A percentile compares a stretch with the other conserved stretches of the same genome.
These are phyloP conservation scores for Melipona quadrifasciata DNA, from an alignment of 1,140 invertebrate genomes.

Conservation along the genomic window DNA sequence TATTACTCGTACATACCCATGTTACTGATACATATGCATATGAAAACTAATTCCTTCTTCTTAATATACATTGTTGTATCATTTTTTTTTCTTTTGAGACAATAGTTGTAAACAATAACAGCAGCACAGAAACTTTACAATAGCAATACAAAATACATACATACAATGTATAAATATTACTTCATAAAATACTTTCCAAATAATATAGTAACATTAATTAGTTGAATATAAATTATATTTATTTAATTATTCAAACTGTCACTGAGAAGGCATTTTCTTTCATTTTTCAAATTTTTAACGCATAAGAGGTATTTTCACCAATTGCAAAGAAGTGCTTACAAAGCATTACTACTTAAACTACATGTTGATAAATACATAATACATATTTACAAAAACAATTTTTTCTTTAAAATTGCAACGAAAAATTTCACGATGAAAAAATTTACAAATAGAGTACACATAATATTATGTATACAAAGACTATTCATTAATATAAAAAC, in stretches of 20 bases:
- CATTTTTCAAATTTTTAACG: neutral
- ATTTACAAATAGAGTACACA: conserved; percentile 18
- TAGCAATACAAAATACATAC: conserved; percentile 16
- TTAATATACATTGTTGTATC: neutral
- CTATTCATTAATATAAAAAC: conserved; percentile 14
- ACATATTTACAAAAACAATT: conserved; percentile 29
- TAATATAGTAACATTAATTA: neutral
- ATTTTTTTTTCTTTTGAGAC: neutral
- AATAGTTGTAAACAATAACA: neutral
- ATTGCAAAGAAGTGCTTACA: neutral
- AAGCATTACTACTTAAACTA: conserved; percentile 2
- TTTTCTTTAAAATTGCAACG: conserved; percentile 46
- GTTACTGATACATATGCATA: neutral
- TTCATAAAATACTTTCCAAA: neutral
- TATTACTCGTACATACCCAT: neutral
- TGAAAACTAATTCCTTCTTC: conserved; percentile 11
- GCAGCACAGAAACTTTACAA: neutral
- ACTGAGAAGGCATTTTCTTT: neutral
- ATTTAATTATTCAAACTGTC: conserved; percentile 5
- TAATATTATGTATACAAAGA: neutral
- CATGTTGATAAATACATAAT: conserved; percentile 3
- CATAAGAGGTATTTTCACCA: neutral
- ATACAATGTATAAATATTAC: conserved; percentile 9
- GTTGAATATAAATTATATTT: conserved; percentile 15
- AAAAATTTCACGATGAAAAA: conserved; percentile 1